Percentiles rank a stretch among this genome's conserved stretches.
Evolutionary conservation across 2,888 invertebrate genomes (phyloP).

Genomic region (Protophormia terraenovae): DNA sequence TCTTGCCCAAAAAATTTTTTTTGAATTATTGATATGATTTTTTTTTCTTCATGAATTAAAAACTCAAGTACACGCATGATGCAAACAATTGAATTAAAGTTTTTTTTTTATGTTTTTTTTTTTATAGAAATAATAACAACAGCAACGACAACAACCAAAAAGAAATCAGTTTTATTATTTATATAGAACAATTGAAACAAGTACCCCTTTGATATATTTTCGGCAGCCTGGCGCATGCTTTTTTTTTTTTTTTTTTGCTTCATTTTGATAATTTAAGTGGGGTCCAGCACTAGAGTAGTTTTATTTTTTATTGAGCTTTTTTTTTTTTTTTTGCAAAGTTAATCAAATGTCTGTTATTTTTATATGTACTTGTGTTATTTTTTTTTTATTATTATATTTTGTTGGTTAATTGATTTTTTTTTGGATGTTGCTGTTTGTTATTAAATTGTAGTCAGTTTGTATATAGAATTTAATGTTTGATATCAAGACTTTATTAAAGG

Average conservation of each 20-base stretch:
- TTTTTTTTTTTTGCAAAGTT: constrained; percentile 62
- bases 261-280: constrained; percentile 56
- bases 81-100: constrained; percentile 68
- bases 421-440: constrained; percentile 12
- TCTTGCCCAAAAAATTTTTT: background rate
- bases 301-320: constrained; percentile 41
- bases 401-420: constrained; percentile 61
- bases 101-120: too few species aligned
- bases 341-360: constrained; percentile 62
- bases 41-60: constrained; percentile 48
- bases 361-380: constrained; percentile 48
- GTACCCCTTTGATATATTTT: constrained; percentile 67
- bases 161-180: constrained; percentile 45
- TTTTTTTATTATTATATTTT: constrained; percentile 35
- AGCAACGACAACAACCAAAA: background rate
- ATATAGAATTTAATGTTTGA: background rate
- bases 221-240: constrained; percentile 64
- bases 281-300: constrained; percentile 19
- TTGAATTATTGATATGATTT: constrained; percentile 13
- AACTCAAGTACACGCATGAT: constrained; percentile 68
- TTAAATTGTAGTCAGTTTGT: constrained; percentile 48
- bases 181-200: constrained; percentile 47
- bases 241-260: background rate
- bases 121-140: constrained; percentile 15
- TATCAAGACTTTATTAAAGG: constrained; percentile 13